A percentile compares a stretch with the other conserved stretches of the same genome.
These are phyloP conservation scores for Pelusios castaneus DNA, from an alignment of 2,113 vertebrate species.

Conservation along the genomic window DNA sequence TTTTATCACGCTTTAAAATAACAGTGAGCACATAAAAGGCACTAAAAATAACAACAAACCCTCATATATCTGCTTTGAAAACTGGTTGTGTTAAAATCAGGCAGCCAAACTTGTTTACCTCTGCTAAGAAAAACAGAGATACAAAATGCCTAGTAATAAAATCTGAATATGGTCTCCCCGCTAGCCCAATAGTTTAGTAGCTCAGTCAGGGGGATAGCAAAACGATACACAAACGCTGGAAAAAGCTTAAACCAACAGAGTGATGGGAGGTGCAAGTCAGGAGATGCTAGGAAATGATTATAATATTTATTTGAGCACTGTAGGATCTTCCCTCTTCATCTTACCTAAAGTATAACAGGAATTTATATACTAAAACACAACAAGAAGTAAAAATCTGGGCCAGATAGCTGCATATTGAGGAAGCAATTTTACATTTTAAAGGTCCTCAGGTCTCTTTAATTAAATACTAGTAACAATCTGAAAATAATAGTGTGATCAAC, in stretches of 20 bases:
- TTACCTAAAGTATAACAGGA: background rate
- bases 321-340: background rate
- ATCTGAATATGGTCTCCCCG: background rate
- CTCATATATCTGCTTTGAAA: background rate
- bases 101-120: background rate
- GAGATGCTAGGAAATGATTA: background rate
- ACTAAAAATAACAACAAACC: background rate
- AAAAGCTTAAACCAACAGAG: background rate
- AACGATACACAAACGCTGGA: background rate
- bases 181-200: background rate
- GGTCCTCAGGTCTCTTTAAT: background rate
- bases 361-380: background rate
- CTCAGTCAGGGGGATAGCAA: background rate
- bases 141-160: background rate
- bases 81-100: background rate
- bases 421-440: background rate
- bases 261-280: background rate
- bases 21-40: background rate
- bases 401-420: background rate
- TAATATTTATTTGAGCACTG: background rate
- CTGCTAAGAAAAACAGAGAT: background rate
- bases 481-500: background rate
- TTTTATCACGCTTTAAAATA: background rate
- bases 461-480: background rate
- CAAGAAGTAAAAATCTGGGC: background rate